Percentiles rank a stretch among this genome's conserved stretches.
Evolutionary conservation across 1,140 invertebrate species (phyloP).

Genomic region (Cylas formicarius): DNA sequence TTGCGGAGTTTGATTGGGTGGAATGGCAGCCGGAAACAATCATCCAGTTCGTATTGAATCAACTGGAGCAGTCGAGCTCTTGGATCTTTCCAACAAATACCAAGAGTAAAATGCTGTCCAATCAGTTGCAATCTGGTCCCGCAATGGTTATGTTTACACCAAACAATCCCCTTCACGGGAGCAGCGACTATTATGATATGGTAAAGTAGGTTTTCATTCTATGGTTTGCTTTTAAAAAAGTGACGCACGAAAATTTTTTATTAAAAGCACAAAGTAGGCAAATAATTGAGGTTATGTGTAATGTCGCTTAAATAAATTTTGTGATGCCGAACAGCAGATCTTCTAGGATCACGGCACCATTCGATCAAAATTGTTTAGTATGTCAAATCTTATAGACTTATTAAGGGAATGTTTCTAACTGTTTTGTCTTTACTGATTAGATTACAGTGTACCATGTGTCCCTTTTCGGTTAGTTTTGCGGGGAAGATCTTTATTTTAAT

Average conservation of each 20-base stretch:
- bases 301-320: no score
- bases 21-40: conserved; percentile 46
- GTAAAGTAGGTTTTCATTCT: conserved; percentile 43
- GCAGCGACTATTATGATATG: conserved; percentile 56
- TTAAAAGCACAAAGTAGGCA: no score
- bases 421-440: no score
- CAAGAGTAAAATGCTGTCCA: conserved; percentile 56
- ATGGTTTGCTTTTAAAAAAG: background rate
- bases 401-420: no score
- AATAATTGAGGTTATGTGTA: no score
- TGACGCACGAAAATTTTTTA: no score
- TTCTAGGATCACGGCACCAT: no score
- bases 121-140: conserved; percentile 56
- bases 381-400: no score
- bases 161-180: conserved; percentile 53
- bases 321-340: no score
- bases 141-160: conserved; percentile 66
- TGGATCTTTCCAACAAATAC: conserved; percentile 59
- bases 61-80: conserved; percentile 49
- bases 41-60: conserved; percentile 52
- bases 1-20: conserved; percentile 11
- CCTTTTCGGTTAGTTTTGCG: no score
- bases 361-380: conserved; percentile 1
- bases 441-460: no score
- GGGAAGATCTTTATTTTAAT: no score